Percentiles rank a stretch among this genome's conserved stretches.
Evolutionary conservation across 2,888 invertebrate species (phyloP).

Genomic region (Luffia ferchaultella): DNA sequence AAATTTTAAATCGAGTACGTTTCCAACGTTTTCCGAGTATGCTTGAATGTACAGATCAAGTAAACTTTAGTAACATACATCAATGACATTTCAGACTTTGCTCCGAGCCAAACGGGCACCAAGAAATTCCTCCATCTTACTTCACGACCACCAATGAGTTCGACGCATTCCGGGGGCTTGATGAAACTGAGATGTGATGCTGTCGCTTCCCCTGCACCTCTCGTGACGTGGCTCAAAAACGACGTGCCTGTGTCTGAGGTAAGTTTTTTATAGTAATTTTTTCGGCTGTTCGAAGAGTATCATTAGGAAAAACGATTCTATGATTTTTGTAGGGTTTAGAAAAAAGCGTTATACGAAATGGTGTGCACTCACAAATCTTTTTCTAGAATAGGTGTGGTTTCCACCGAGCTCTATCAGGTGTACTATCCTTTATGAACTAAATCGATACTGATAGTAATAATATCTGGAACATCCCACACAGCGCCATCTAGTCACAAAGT

Average conservation of each 20-base stretch:
- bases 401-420: too few relatives aligned
- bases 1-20: neutral
- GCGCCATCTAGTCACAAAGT: too few relatives aligned
- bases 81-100: neutral
- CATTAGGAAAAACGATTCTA: neutral
- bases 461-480: too few relatives aligned
- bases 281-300: neutral
- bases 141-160: constrained; percentile 40
- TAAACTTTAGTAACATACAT: neutral
- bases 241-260: constrained; percentile 74
- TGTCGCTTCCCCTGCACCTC: constrained; percentile 82
- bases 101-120: neutral
- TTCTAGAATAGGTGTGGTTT: too few relatives aligned
- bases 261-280: constrained; percentile 15
- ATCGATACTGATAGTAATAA: too few relatives aligned
- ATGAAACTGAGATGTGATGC: constrained; percentile 83
- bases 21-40: too few relatives aligned
- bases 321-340: neutral
- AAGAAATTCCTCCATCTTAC: constrained; percentile 28
- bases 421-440: too few relatives aligned
- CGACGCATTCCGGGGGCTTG: constrained; percentile 58
- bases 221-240: constrained; percentile 83
- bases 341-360: too few relatives aligned
- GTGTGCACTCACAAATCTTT: too few relatives aligned
- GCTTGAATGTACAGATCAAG: too few relatives aligned